Evolutionary conservation across 2,888 invertebrate species (phyloP).

Genomic region (Apoda limacodes): DNA sequence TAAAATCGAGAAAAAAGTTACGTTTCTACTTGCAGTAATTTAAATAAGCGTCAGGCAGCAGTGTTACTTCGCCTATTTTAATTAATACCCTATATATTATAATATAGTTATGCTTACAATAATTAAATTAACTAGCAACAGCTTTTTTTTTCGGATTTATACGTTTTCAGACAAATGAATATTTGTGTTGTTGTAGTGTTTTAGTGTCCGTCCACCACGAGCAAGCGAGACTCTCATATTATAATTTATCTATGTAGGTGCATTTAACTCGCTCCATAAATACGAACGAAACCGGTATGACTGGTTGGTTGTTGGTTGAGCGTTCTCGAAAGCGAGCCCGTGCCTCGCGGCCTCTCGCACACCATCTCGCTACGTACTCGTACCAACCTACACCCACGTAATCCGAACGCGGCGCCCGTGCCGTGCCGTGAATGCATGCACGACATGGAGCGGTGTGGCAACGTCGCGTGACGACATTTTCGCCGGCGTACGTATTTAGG

Average conservation of each 20-base stretch:
- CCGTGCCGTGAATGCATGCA: slow-evolving; percentile 46
- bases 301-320: slow-evolving; percentile 65
- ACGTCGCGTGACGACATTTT: slow-evolving; percentile 72
- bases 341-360: slow-evolving; percentile 59
- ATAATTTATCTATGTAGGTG: slow-evolving; percentile 64
- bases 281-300: slow-evolving; percentile 64
- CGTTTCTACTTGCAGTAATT: too few species aligned
- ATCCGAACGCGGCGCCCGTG: slow-evolving; percentile 35
- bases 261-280: slow-evolving; percentile 65
- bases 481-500: slow-evolving; percentile 66
- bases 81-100: too few species aligned
- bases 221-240: too few species aligned
- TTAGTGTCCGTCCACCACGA: slow-evolving; percentile 57
- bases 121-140: too few species aligned
- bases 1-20: too few species aligned
- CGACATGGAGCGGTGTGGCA: slow-evolving; percentile 57
- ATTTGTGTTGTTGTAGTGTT: slow-evolving; percentile 26
- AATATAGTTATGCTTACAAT: too few species aligned
- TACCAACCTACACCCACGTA: slow-evolving; percentile 60
- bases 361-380: slow-evolving; percentile 26
- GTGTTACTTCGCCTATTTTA: too few species aligned
- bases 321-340: slow-evolving; percentile 66
- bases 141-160: too few species aligned
- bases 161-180: too few species aligned
- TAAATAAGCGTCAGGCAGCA: too few species aligned